Percentiles rank a stretch among this genome's conserved stretches.
Evolutionary conservation across 1,140 invertebrate genomes (phyloP).

Genomic region (Drosophila miranda): DNA sequence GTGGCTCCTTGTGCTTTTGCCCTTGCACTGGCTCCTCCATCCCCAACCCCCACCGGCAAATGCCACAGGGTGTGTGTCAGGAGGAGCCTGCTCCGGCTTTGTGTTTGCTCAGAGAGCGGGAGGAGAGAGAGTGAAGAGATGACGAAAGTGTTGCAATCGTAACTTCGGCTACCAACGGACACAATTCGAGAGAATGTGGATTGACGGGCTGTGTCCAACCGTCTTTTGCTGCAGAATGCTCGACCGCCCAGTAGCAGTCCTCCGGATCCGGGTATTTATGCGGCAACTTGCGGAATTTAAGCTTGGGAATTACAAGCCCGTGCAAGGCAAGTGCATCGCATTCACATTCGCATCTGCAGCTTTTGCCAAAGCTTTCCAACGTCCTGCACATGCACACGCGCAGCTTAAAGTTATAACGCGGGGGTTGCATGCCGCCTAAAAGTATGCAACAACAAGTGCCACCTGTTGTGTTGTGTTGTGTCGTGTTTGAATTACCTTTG

Average conservation of each 20-base stretch:
- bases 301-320: conserved; percentile 63
- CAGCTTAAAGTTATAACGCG: conserved; percentile 5
- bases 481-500: conserved; percentile 67
- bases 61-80: too few species aligned
- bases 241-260: conserved; percentile 59
- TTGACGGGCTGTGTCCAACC: conserved; percentile 78
- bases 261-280: conserved; percentile 44
- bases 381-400: conserved; percentile 42
- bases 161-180: conserved; percentile 61
- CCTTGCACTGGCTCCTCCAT: conserved; percentile 16
- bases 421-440: conserved; percentile 21
- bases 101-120: conserved; percentile 59
- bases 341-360: conserved; percentile 16
- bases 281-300: conserved; percentile 19
- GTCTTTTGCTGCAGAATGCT: conserved; percentile 70
- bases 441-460: conserved; percentile 32
- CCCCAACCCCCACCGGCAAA: too few species aligned
- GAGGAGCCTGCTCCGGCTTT: conserved; percentile 34
- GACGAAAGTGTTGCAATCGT: conserved; percentile 73
- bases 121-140: conserved; percentile 59
- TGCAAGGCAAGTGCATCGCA: conserved; percentile 31
- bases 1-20: conserved; percentile 28
- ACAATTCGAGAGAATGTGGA: conserved; percentile 74
- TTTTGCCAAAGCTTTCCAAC: conserved; percentile 35
- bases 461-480: conserved; percentile 8